Evolutionary conservation across 2,797 vertebrate genomes (phyloP).

Genomic region (Lycodopsis pacificus): DNA sequence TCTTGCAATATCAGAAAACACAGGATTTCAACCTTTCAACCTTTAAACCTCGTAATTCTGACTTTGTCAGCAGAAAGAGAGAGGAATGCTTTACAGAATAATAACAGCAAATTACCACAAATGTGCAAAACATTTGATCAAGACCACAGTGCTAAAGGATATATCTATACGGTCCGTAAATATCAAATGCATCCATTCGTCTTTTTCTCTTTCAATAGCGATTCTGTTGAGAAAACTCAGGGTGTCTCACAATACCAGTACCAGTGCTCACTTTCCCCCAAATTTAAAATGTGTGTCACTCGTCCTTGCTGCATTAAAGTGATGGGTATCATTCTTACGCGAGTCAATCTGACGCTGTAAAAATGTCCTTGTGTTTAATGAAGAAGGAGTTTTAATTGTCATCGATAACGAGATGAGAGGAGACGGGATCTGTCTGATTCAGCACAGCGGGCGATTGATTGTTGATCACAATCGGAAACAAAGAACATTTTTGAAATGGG

Average conservation of each 20-base stretch:
- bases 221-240: background rate
- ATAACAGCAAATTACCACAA: background rate
- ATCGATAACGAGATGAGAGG: background rate
- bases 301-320: background rate
- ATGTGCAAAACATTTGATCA: background rate
- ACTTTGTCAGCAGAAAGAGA: background rate
- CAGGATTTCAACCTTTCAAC: background rate
- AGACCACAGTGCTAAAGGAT: background rate
- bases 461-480: background rate
- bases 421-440: background rate
- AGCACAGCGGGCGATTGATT: slow-evolving; percentile 22
- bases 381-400: slow-evolving; percentile 8
- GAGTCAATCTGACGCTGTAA: background rate
- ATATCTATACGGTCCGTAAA: background rate
- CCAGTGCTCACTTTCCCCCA: background rate
- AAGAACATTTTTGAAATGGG: background rate
- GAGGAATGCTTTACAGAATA: background rate
- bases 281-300: background rate
- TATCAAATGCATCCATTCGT: background rate
- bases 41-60: background rate
- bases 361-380: background rate
- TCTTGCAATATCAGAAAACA: background rate
- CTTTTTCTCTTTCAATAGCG: background rate
- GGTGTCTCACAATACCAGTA: background rate
- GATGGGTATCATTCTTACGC: background rate